Evolutionary conservation across 2,797 vertebrate species (phyloP), one percentile per base, ranked within the genome.

Genomic region (Brachymystax lenok): DNA sequence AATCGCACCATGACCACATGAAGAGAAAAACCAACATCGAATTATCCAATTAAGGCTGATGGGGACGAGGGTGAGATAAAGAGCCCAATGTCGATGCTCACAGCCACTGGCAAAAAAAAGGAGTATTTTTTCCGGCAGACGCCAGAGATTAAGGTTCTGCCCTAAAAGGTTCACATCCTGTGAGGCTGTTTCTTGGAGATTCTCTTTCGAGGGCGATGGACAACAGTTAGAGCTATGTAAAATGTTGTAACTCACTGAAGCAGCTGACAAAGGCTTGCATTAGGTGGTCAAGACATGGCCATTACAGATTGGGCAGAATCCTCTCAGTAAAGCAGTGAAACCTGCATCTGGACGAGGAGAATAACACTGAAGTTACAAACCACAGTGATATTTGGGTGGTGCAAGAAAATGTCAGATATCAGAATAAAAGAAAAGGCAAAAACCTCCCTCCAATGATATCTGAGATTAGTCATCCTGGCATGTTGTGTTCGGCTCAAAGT

Each of bases 1-100:
- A 67, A 88, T 94, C 92, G 1, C 81, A 72, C 76, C 28, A 24
- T 67, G 79, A 87, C 92, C 93, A 94, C 93, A 94, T 91, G 88
- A 94, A 92, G 82, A 89, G 87, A 79, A 92, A 85, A 88, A 87
- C 16, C 82, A 80, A 88, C 89, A 89, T 81, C 83, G 86, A 92
- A 93, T 94, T 93, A 93, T 72, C 84, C 78, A 82, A 93, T 92
- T 93, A 89, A 74, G 72, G 69, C 83, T 83, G 83, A 88, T 83
- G 85, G 80, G 68, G 69, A 59, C 50, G 28, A 24, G 70, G 77
- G 40, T 69, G 51, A 59, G 84, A 84, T 84, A 85, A 83, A 77
- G 69, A 16, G 35, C 54, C 66, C 77, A 82, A 82, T 76, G 77
- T 83, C 82, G 79, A 85, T 52, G 84, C 69, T 85, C 84, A 88